These are phyloP conservation scores for Dendrolimus punctatus DNA, from an alignment of 1,140 invertebrate species.

Conservation along the genomic window DNA sequence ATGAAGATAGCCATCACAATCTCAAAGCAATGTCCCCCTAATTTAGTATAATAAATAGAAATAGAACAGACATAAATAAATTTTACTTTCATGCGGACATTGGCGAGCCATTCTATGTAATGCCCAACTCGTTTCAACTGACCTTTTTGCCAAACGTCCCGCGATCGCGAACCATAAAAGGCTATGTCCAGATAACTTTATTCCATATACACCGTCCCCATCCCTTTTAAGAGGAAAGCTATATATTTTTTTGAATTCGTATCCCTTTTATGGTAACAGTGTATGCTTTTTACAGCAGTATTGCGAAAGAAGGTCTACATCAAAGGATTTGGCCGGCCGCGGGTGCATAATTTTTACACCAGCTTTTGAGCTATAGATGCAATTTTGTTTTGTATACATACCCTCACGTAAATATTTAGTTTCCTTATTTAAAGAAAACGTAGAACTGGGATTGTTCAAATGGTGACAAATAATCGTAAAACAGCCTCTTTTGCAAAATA, in stretches of 20 bases:
- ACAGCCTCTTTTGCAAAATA: too few species aligned
- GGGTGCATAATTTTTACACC: conserved; percentile 13
- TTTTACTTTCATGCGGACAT: conserved; percentile 43
- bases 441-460: too few species aligned
- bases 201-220: conserved; percentile 48
- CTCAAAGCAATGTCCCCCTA: background rate
- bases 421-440: too few species aligned
- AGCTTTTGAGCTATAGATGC: too few species aligned
- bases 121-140: conserved; percentile 35
- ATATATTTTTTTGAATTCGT: conserved; percentile 47
- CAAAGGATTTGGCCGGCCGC: conserved; percentile 36
- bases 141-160: conserved; percentile 44
- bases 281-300: conserved; percentile 47
- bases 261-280: conserved; percentile 46
- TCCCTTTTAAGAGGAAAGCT: conserved; percentile 63
- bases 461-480: too few species aligned
- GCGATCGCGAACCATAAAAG: conserved; percentile 44
- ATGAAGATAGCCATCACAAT: too few species aligned
- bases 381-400: too few species aligned
- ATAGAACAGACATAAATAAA: conserved; percentile 24
- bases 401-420: too few species aligned
- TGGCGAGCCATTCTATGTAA: conserved; percentile 42
- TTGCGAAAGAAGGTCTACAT: conserved; percentile 26
- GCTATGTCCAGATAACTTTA: conserved; percentile 60
- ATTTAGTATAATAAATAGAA: conserved; percentile 13